Conservation (phyloP, 2,797 vertebrate genomes). For the Australoheros facetus region DNA sequence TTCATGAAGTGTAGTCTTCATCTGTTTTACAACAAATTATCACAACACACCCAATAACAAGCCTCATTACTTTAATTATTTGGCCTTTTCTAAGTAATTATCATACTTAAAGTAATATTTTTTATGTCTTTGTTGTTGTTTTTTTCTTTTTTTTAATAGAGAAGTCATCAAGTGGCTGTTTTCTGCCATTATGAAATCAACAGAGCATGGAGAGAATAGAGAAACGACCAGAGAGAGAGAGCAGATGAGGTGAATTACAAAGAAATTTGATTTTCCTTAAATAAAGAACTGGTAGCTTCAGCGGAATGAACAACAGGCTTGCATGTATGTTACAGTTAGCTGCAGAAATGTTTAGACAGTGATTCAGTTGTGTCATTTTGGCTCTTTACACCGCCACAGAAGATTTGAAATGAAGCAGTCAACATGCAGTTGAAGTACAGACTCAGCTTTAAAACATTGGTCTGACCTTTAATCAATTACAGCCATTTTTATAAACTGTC, state of each 20-base stretch:
- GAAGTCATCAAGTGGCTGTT: constrained; percentile 91
- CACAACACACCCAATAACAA: not conserved
- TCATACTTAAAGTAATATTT: not conserved
- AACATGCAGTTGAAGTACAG: not conserved
- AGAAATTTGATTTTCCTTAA: not conserved
- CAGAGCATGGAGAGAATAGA: constrained; percentile 30
- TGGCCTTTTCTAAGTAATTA: not conserved
- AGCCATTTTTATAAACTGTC: not conserved
- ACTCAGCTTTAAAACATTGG: not conserved
- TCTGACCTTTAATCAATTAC: not conserved
- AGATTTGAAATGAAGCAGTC: not conserved
- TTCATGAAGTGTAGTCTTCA: not conserved
- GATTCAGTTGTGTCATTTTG: not conserved
- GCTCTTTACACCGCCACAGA: not conserved
- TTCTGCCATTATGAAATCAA: constrained; percentile 76
- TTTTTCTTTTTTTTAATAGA: constrained; percentile 67
- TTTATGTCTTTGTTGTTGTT: not conserved
- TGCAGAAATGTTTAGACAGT: not conserved
- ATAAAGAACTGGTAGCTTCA: not conserved
- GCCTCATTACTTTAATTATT: not conserved
- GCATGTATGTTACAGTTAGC: not conserved
- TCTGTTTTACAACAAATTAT: not conserved
- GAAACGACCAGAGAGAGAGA: constrained; percentile 57
- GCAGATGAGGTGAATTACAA: constrained; percentile 70
- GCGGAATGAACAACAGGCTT: not conserved